phyloP scores from a whole-genome alignment of 2,888 invertebrate species.

The Abrostola tripartita region DNA sequence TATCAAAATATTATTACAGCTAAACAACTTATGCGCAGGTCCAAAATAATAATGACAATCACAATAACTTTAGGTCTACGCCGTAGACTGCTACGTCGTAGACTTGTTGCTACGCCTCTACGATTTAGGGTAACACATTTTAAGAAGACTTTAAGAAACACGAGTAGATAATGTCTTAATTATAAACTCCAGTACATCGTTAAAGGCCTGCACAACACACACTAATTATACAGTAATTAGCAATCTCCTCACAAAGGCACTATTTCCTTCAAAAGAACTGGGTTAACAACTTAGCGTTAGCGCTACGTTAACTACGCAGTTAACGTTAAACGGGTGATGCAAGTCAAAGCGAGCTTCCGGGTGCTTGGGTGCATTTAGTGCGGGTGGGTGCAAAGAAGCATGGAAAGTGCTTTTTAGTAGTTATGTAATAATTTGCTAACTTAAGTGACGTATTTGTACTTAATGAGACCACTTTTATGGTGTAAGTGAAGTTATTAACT shows the following conservation, averaged over 20 bases:
- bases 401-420: neutral
- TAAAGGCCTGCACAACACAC: neutral
- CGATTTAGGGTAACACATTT: neutral
- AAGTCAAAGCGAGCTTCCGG: constrained; percentile 11
- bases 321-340: constrained; percentile 8
- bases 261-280: constrained; percentile 14
- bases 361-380: no score
- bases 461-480: no score
- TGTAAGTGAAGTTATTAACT: no score
- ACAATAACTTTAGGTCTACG: neutral
- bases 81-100: constrained; percentile 14
- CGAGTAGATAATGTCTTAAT: no score
- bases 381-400: neutral
- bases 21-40: neutral
- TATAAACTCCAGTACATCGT: no score
- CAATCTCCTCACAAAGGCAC: constrained; percentile 12
- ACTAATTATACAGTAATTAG: constrained; percentile 39
- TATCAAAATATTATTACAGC: neutral
- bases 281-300: constrained; percentile 34
- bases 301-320: constrained; percentile 7
- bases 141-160: no score
- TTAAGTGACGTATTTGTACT: neutral
- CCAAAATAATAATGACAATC: no score
- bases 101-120: constrained; percentile 8
- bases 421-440: constrained; percentile 8